Base-by-base conservation (phyloP, 2,113 vertebrate species). In the Tetrax tetrax region DNA sequence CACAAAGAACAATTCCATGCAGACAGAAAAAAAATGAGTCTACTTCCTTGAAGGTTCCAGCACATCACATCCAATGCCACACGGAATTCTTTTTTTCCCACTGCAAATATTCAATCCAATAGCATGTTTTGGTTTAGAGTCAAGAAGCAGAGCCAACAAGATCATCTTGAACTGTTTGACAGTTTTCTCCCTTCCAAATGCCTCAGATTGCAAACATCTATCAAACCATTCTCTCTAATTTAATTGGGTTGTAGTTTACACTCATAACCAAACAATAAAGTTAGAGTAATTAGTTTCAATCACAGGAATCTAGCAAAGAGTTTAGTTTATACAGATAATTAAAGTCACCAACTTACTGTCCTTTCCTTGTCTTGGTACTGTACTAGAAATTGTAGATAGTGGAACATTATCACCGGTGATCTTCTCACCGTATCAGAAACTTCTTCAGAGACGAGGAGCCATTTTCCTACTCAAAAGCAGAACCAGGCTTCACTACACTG, bases 261-360 rank as follows among this genome's bases (percentile, higher is more conserved):
- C 89, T 97, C 91, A 96, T 85, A 97, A 96, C 88, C 90, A 96
- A 97, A 98, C 90, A 97, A 97, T 96, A 97, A 96, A 97, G 91
- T 95, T 93, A 89, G 93, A 97, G 61, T 91, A 95, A 97, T 95
- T 94, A 97, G 87, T 92, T 98, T 97, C 96, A 97, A 91, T 96
- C 95, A 96, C 83, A 96, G 90, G 87, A 96, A 78, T 91, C 70
- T 77, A 91, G 89, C 90, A 96, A 93, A 96, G 47, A 92, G 83
- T 95, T 97, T 97, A 96, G 98, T 97, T 98, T 97, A 96, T 89
- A 95, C 33, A 96, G 43, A 77, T 96, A 97, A 98, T 97, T 97
- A 97, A 98, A 98, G 95, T 91, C 72, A 96, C 90, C 84, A 94
- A 74, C 81, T 85, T 82, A 71, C 80, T 96, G 95, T 90, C 95